A percentile compares a stretch with the other conserved stretches of the same genome.
Evolutionary conservation across 2,888 invertebrate species (phyloP).

Genomic region (Latheticus oryzae): DNA sequence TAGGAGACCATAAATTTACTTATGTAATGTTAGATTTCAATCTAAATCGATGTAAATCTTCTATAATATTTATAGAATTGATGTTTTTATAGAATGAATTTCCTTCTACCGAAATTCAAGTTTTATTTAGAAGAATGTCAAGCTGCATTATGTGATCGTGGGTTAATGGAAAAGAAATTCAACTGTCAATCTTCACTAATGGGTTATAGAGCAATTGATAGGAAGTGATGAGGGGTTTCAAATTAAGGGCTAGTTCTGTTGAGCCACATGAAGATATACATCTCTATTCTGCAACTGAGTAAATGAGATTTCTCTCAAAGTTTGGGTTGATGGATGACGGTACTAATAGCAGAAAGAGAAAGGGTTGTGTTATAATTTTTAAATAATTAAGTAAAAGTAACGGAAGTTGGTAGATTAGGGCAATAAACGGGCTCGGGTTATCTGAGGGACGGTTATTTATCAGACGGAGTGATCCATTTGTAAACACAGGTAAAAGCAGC

Average conservation of each 20-base stretch:
- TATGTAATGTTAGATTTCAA: no score
- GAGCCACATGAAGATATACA: constrained; percentile 28
- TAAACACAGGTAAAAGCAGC: constrained; percentile 52
- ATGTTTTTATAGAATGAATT: no score
- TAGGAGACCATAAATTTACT: no score
- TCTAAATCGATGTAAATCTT: no score
- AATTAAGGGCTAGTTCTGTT: constrained; percentile 27
- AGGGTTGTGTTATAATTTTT: constrained; percentile 33
- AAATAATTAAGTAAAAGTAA: constrained; percentile 36
- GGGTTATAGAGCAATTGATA: constrained; percentile 46
- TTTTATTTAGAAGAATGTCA: constrained; percentile 1
- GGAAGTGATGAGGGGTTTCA: constrained; percentile 28
- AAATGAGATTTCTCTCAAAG: constrained; percentile 34
- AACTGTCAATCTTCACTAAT: constrained; percentile 40
- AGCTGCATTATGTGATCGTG: not conserved
- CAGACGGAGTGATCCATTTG: constrained; percentile 47
- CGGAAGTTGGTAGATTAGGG: constrained; percentile 28
- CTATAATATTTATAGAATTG: no score
- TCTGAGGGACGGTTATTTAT: constrained; percentile 39
- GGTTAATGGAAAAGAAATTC: constrained; percentile 44
- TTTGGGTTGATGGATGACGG: constrained; percentile 22
- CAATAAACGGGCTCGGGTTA: constrained; percentile 19
- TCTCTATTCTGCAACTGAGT: constrained; percentile 27
- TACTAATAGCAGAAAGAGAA: constrained; percentile 16
- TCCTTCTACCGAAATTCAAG: no score